Base-by-base conservation (phyloP, 1,140 invertebrate species). In the Hydropsyche tenuis region DNA sequence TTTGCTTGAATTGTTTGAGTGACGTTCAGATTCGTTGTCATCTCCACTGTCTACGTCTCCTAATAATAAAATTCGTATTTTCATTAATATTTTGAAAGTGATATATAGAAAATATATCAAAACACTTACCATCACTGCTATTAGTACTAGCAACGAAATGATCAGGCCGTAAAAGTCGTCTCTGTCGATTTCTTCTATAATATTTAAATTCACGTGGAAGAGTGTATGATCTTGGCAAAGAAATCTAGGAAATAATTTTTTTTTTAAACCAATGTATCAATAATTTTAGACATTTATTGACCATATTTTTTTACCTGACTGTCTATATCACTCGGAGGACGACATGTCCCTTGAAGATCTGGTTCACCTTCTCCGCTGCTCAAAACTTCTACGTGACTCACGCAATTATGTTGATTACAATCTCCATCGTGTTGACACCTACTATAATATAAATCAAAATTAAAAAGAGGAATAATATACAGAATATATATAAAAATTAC, bases 201-300 rank as follows among this genome's bases (percentile, higher is more conserved):
- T 94, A 94, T 78, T 92, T 92, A 81, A 94, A 94, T 82, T 95
- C 92, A 25, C 93, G 88, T 0, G 93, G 93, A 12, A 95, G 82
- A 0, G 93, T 95, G 79, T 94, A 94, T 22, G 92, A 94, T 30
- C 93, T 86, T 0, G 93, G 93, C 16, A 94, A 81, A 0, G 92
- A 94, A 63, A 94, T 87, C 84, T 92, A 77, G n/a, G 64, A 27
- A 68, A 20, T 46, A 68, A 46, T 7, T 68, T 18, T 22, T 51
- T 1, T n/a, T n/a, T n/a, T n/a, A n/a, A n/a, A n/a, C n/a, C n/a
- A n/a, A n/a, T n/a, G n/a, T 14, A 45, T 45, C 14, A 6, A 45
- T 45, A 45, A 14, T 45, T 45, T 45, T 45, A 45, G 14, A 53
- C n/a, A n/a, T n/a, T n/a, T n/a, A n/a, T n/a, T n/a, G n/a, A n/a